Base-by-base conservation (phyloP, 1,140 invertebrate species). In the Periplaneta americana region DNA sequence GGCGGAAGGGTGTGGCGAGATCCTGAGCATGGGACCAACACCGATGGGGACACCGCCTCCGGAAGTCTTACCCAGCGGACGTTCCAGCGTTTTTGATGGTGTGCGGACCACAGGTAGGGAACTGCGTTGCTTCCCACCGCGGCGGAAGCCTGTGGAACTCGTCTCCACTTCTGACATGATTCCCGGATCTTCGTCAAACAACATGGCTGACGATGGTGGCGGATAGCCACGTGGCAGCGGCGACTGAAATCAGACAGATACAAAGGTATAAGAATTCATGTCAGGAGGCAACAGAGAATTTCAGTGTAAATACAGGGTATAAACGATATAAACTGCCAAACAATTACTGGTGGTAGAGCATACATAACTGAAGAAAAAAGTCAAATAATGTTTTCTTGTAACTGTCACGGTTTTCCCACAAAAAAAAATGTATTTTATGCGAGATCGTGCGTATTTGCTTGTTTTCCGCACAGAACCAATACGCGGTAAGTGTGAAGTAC, bases 131-230 rank as follows among this genome's bases (percentile, higher is more conserved):
- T 98, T 98, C 13, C 94, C 95, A 76, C 96, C 97, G 78, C 97
- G 91, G 28, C 96, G 91, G 87, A 97, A 97, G 22, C 96, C 96
- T 18, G 96, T 98, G 34, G 96, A 96, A 9, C 96, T 94, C 2
- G 97, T 98, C 85, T 98, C 97, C 80, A 97, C 96, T 88, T 99
- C 97, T 2, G 97, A 98, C 97, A 99, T 98, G 86, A 98, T 98
- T 1, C 97, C 97, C 2, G 97, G 96, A 88, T 98, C 97, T 84
- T 98, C 97, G 86, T 98, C 97, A 87, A 96, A 96, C 34, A 96
- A 88, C 88, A 95, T 92, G 2, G 93, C 92, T 84, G 94, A 94
- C 81, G 91, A 92, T 11, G 92, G 91, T 9, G 92, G 93, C 22
- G 92, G 92, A 87, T 95, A 96, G 3, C 94, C 93, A 39, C 94